Base-by-base conservation (phyloP, 2,888 invertebrate species). In the Bembecia ichneumoniformis region DNA sequence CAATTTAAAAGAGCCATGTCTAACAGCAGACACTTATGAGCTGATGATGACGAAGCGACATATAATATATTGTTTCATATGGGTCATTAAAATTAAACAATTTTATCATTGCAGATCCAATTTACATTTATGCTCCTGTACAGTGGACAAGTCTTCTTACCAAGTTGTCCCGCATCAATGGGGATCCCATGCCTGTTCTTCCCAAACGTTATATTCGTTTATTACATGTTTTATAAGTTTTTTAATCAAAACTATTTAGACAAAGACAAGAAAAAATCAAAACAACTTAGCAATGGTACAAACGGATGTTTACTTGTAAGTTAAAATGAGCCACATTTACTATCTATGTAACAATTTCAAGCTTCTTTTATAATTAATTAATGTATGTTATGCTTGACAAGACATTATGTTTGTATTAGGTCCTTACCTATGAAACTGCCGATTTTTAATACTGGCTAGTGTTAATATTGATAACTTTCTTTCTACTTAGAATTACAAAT, bases 141-240 rank as follows among this genome's bases (percentile, higher is more conserved):
- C 65, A 83, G 89, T 1, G 50, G 74, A 1, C 87, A 89, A 68
- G 83, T 88, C 1, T 74, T 90, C 50, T 62, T 82, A 49, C 90
- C 90, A 0, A 82, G 84, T 48, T 93, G 93, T 58, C 75, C 83
- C 0, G 86, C 89, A 1, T 88, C 90, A 0, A 71, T 78, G 14
- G 71, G 80, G 0, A 62, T 91, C 1, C 76, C 89, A 1, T 52
- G 68, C 0, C 65, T 92, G 50, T 93, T 90, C 68, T 79, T 91
- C 55, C 83, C 90, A 0, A 91, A 92, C 57, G 87, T 93, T 3
- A 54, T 86, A 51, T 71, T 91, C 49, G 90, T 93, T 46, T 92
- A 91, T 64, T 92, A 91, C 68, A 90, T 93, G 87, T 94, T 94
- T 64, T 91, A 90, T 58, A 87, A 92, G 50, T 94, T 93, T 70